A percentile compares a stretch with the other conserved stretches of the same genome.
Conservation (phyloP, 2,113 vertebrate species). For the Lethenteron reissneri region DNA sequence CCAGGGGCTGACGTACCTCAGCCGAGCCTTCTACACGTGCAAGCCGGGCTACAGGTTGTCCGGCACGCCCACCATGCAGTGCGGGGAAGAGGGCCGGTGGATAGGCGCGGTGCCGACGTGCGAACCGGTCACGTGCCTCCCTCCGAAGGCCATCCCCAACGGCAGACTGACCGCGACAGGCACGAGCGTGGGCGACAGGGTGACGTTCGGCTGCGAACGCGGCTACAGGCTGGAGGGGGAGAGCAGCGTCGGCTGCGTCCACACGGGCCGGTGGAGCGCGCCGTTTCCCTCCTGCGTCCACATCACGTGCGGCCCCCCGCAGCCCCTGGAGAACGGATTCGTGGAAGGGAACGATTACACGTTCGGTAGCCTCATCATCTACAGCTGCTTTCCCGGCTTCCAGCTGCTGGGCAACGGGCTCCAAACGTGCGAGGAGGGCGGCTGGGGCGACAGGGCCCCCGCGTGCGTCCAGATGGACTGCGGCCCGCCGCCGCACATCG, state of each 20-base stretch:
- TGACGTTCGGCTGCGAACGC: slow-evolving; percentile 49
- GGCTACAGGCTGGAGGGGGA: slow-evolving; percentile 60
- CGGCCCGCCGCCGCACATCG: slow-evolving; percentile 78
- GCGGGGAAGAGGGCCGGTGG: slow-evolving; percentile 74
- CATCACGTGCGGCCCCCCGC: slow-evolving; percentile 53
- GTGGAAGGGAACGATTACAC: slow-evolving; percentile 85
- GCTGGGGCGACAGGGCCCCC: slow-evolving; percentile 62
- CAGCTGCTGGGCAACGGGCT: slow-evolving; percentile 63
- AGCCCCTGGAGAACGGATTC: slow-evolving; percentile 69
- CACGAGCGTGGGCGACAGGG: slow-evolving; percentile 47
- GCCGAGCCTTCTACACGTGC: slow-evolving; percentile 70
- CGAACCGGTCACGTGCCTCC: slow-evolving; percentile 49
- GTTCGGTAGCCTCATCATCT: slow-evolving; percentile 83
- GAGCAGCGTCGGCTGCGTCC: slow-evolving; percentile 39
- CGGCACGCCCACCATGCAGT: slow-evolving; percentile 61
- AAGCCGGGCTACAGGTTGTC: slow-evolving; percentile 52
- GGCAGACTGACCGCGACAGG: slow-evolving; percentile 41
- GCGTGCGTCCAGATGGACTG: slow-evolving; percentile 55
- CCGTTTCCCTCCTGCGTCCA: slow-evolving; percentile 39
- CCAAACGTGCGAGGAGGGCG: slow-evolving; percentile 62
- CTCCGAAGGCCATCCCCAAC: slow-evolving; percentile 40
- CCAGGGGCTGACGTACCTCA: slow-evolving; percentile 86
- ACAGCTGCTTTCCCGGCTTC: slow-evolving; percentile 82
- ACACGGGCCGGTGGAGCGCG: slow-evolving; percentile 50
- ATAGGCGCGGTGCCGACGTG: slow-evolving; percentile 60